Base-by-base conservation (phyloP, 2,113 vertebrate species). In the Larimichthys polyactis region DNA sequence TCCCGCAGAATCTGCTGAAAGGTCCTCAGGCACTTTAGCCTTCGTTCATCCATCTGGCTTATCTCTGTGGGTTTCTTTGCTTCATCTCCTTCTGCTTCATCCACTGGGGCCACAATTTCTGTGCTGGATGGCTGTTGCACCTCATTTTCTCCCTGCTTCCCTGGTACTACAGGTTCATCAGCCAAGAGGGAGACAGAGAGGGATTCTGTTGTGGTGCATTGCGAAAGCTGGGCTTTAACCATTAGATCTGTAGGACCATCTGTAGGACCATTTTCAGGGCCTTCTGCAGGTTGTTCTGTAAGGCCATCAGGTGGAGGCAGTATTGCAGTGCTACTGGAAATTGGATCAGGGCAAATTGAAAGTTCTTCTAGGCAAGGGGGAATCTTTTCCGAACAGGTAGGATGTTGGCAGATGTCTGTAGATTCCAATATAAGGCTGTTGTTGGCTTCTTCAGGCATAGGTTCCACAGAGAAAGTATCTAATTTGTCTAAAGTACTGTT, bases 1-100 rank as follows among this genome's bases (percentile, higher is more conserved):
- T 99, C 96, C 81, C 88, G 94, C 75, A 99, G 93, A 68, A 99
- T 96, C 67, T 96, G 96, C 93, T 99, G 98, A 93, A 99, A 99
- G 91, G 95, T 98, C 91, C 94, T 96, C 90, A 97, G 94, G 93
- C 97, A 97, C 68, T 96, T 97, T 36, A 98, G 93, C 84, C 95
- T 96, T 73, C 96, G 95, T 29, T 95, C 96, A 83, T 98, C 97
- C 81, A 90, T 73, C 74, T 91, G 89, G 64, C 71, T 93, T 2
- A 92, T 32, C 12, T 93, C 89, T 10, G 27, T 9, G 0, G 59
- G 22, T 8, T 24, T 52, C 29, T 83, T 81, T 17, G n/a, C 71
- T 29, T 48, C 58, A 32, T 81, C 86, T 29, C 44, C 84, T 44
- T 74, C 90, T 51, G 63, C 63, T 64, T 88, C 81, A 3, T 27